Conservation (phyloP, 2,888 invertebrate species). For the Stramonita haemastoma region DNA sequence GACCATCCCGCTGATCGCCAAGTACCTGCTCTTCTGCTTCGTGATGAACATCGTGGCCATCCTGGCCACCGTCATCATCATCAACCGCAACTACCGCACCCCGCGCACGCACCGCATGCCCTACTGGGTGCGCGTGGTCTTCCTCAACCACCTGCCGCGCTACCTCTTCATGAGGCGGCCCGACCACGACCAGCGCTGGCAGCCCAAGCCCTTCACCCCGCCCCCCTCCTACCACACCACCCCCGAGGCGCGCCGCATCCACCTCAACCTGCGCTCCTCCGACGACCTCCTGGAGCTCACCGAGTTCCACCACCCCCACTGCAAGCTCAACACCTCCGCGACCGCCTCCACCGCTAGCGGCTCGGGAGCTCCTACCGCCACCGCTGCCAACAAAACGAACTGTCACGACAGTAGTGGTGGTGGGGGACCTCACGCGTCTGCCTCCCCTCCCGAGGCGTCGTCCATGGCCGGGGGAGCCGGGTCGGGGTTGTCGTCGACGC, state of each 20-base stretch:
- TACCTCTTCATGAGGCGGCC: slow-evolving; percentile 97
- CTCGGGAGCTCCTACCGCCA: not conserved
- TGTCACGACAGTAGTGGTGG: slow-evolving; percentile 35
- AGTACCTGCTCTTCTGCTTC: slow-evolving; percentile 98
- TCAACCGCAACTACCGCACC: slow-evolving; percentile 98
- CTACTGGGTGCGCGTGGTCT: slow-evolving; percentile 95
- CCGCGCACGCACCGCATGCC: slow-evolving; percentile 99
- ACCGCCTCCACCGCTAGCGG: slow-evolving; percentile 71
- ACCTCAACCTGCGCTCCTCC: slow-evolving; percentile 48
- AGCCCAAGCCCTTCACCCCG: slow-evolving; percentile 75
- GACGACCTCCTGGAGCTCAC: slow-evolving; percentile 82
- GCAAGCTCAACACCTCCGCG: slow-evolving; percentile 87
- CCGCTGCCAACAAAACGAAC: not conserved
- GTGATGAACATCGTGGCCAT: slow-evolving; percentile 99
- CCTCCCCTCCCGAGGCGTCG: not conserved
- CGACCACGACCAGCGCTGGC: slow-evolving; percentile 77
- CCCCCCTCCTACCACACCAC: slow-evolving; percentile 53
- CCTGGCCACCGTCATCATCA: slow-evolving; percentile 98
- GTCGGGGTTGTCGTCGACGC: slow-evolving; percentile 9
- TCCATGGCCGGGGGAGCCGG: not conserved
- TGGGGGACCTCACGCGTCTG: not conserved
- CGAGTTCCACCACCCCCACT: slow-evolving; percentile 96
- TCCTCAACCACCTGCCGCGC: slow-evolving; percentile 95
- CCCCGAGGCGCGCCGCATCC: slow-evolving; percentile 49
- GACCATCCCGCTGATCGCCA: slow-evolving; percentile 98